Percentiles rank a stretch among this genome's conserved stretches.
Conservation (phyloP, 1,140 invertebrate species). For the Panulirus ornatus region DNA sequence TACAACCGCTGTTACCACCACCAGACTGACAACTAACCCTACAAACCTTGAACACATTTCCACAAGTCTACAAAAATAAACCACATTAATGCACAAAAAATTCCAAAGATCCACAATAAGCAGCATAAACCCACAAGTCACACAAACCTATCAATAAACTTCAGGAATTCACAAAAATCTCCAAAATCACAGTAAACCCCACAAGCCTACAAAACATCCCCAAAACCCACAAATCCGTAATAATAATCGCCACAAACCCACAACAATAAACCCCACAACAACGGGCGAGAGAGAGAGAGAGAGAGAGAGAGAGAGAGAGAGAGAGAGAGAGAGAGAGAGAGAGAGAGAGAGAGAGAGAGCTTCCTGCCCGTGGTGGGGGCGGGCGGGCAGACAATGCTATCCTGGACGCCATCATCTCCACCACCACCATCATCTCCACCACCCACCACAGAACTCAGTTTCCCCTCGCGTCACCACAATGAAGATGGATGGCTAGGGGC, state of each 20-base stretch:
- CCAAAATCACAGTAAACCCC: neutral
- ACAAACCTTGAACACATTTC: too few relatives aligned
- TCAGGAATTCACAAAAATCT: too few relatives aligned
- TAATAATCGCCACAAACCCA: neutral
- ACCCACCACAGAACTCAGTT: neutral
- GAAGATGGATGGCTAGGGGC: slow-evolving; percentile 25
- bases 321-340: neutral
- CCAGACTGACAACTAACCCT: too few relatives aligned
- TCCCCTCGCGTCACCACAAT: neutral
- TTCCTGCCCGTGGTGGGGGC: too few relatives aligned
- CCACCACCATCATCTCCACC: neutral
- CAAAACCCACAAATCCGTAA: neutral
- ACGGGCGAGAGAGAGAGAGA: neutral
- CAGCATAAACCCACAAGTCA: too few relatives aligned
- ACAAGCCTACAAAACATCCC: neutral
- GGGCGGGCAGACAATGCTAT: neutral
- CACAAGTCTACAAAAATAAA: too few relatives aligned
- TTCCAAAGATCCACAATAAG: too few relatives aligned
- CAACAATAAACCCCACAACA: neutral
- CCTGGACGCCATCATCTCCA: neutral
- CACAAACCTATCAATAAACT: too few relatives aligned
- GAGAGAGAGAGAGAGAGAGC: neutral
- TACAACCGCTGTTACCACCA: too few relatives aligned
- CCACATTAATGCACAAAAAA: too few relatives aligned
- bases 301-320: neutral